Base-by-base conservation (phyloP, 2,113 vertebrate genomes). In the Nymphicus hollandicus region DNA sequence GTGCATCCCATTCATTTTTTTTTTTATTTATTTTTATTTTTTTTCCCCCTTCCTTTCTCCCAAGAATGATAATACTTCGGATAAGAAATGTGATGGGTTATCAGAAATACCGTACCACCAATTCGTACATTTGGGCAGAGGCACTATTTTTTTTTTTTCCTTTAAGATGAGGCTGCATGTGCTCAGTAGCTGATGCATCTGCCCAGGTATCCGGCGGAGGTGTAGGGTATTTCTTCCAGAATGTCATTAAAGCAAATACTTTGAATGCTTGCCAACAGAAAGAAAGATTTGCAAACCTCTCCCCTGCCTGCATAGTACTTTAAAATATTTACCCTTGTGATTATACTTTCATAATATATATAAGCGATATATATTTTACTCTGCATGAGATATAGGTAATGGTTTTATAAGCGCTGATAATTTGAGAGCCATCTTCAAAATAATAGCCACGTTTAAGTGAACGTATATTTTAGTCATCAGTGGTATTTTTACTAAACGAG, bases 321-420 rank as follows among this genome's bases (percentile, higher is more conserved):
- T 78, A 87, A 95, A 95, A 93, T 96, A 95, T 95, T 95, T 95
- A 81, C 77, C 43, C 27, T 96, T 89, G 55, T 33, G 70, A 56
- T 70, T 79, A 58, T 47, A 92, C 52, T 78, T 83, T 91, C 70
- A 77, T 55, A 82, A 86, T 53, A 88, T 69, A 77, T 27, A 85
- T 47, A 76, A 74, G 79, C 55, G 91, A 70, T 71, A 46, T 78
- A n/a, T 76, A 61, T 80, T 87, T 90, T 88, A 73, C 60, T 87
- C 91, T 61, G 69, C 91, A 35, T 78, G 74, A 86, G 69, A 72
- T 50, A n/a, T 31, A 87, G 73, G 77, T 81, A 89, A 76, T 85
- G 37, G 52, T 94, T 92, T 90, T 89, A 78, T 53, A 91, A 92
- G 63, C 35, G 3, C 29, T 64, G 81, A 95, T 87, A 77, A 92